Evolutionary conservation across 2,797 vertebrate species (phyloP).

Genomic region (Meriones psammophilus): DNA sequence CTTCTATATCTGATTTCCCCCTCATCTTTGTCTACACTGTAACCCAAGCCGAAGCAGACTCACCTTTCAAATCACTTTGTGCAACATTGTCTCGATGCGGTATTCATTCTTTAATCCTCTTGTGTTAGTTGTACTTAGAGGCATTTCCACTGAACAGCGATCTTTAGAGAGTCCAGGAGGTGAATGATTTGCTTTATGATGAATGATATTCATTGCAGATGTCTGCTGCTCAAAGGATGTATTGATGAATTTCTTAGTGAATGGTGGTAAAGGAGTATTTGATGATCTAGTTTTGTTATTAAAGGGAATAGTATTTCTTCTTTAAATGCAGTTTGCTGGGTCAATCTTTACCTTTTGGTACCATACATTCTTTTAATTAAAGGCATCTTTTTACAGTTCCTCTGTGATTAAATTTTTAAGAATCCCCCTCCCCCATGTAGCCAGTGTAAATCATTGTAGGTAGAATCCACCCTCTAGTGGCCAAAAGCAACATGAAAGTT

Average conservation of each 20-base stretch:
- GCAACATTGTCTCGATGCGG: neutral
- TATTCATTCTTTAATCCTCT: neutral
- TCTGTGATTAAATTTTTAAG: constrained; percentile 17
- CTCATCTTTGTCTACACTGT: neutral
- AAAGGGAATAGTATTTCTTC: neutral
- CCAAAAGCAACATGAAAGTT: constrained; percentile 72
- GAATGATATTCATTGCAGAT: neutral
- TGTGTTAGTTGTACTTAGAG: neutral
- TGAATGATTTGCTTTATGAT: neutral
- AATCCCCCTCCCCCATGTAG: neutral
- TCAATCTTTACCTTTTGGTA: neutral
- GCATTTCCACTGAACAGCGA: constrained; percentile 9
- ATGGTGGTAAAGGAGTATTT: neutral
- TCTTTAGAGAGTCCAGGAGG: neutral
- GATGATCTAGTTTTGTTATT: neutral
- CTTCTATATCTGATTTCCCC: neutral
- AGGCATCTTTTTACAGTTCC: neutral
- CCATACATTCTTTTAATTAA: neutral
- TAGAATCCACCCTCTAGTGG: constrained; percentile 88
- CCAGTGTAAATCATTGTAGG: constrained; percentile 61
- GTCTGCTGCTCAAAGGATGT: neutral
- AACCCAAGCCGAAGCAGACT: neutral
- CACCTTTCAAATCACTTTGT: neutral
- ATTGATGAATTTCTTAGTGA: neutral
- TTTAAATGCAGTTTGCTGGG: neutral